Conservation (phyloP, 2,797 vertebrate species). For the Chaunax sp. region DNA sequence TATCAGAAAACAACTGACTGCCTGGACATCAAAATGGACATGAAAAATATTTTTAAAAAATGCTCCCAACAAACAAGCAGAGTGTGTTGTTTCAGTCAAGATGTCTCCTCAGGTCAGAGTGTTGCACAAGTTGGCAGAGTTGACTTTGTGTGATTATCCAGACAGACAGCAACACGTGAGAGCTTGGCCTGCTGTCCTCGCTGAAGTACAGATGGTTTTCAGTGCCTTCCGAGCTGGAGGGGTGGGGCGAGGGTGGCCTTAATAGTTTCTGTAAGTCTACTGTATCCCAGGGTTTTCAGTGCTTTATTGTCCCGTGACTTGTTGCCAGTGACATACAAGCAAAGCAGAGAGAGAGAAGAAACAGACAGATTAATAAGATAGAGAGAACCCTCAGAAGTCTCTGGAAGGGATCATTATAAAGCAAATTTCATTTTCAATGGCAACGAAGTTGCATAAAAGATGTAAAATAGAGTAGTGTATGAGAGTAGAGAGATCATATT, state of each 20-base stretch:
- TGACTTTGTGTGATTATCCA: constrained; percentile 20
- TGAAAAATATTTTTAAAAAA: too few relatives aligned
- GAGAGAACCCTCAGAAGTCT: too few relatives aligned
- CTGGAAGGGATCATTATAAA: too few relatives aligned
- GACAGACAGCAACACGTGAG: constrained; percentile 46
- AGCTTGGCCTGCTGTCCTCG: constrained; percentile 23
- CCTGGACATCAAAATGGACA: too few relatives aligned
- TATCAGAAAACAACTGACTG: neutral
- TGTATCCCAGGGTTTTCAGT: neutral
- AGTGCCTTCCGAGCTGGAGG: constrained; percentile 7
- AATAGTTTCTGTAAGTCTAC: constrained; percentile 11
- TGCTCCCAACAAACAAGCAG: neutral
- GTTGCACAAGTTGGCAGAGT: too few relatives aligned
- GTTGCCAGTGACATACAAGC: neutral
- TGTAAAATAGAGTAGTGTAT: too few relatives aligned
- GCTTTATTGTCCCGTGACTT: constrained; percentile 1
- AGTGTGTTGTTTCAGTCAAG: neutral
- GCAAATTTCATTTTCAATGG: too few relatives aligned
- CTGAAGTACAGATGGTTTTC: constrained; percentile 16
- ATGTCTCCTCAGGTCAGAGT: neutral
- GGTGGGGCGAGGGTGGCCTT: neutral
- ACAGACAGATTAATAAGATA: neutral
- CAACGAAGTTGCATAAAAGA: too few relatives aligned
- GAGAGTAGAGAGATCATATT: too few relatives aligned
- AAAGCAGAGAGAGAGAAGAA: neutral